These are phyloP conservation scores for Melanotaenia pygmaea DNA, from an alignment of 2,797 vertebrate genomes.

Conservation along the genomic window DNA sequence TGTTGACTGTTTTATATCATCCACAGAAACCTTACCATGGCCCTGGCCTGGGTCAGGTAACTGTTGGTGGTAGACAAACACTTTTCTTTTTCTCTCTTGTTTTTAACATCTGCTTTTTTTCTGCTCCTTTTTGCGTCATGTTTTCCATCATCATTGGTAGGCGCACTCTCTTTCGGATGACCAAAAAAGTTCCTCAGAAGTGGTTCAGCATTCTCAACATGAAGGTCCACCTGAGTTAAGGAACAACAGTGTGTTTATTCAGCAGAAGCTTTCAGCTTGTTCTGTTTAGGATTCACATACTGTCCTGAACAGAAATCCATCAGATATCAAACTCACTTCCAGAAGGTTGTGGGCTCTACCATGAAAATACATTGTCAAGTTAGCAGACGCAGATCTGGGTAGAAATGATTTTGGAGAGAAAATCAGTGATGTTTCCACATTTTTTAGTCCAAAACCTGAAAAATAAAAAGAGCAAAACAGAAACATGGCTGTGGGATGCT, in stretches of 20 bases:
- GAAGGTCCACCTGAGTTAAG: conserved; percentile 80
- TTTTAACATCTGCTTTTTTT: conserved; percentile 56
- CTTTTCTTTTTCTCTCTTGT: conserved; percentile 52
- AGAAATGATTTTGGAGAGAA: conserved; percentile 90
- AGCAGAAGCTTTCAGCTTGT: not conserved
- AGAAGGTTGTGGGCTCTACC: conserved; percentile 87
- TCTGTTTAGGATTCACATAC: not conserved
- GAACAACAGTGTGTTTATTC: not conserved
- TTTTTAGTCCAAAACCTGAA: conserved; percentile 83
- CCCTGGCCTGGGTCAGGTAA: conserved; percentile 80
- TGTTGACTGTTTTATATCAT: conserved; percentile 11
- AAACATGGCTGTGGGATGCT: not conserved
- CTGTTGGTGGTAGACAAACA: conserved; percentile 78
- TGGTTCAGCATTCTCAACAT: conserved; percentile 86
- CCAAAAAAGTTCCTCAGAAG: conserved; percentile 80
- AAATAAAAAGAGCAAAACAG: conserved; percentile 28
- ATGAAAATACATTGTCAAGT: conserved; percentile 84
- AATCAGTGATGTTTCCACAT: conserved; percentile 85
- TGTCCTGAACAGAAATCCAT: not conserved
- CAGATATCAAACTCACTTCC: conserved; percentile 79
- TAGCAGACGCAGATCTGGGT: conserved; percentile 82
- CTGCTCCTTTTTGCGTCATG: conserved; percentile 51
- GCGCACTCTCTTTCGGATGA: conserved; percentile 52
- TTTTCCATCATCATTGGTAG: conserved; percentile 30
- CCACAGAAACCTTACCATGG: conserved; percentile 80